Percentiles rank a stretch among this genome's conserved stretches.
These are phyloP conservation scores for Eumaeus atala DNA, from an alignment of 1,140 invertebrate species.

Conservation along the genomic window DNA sequence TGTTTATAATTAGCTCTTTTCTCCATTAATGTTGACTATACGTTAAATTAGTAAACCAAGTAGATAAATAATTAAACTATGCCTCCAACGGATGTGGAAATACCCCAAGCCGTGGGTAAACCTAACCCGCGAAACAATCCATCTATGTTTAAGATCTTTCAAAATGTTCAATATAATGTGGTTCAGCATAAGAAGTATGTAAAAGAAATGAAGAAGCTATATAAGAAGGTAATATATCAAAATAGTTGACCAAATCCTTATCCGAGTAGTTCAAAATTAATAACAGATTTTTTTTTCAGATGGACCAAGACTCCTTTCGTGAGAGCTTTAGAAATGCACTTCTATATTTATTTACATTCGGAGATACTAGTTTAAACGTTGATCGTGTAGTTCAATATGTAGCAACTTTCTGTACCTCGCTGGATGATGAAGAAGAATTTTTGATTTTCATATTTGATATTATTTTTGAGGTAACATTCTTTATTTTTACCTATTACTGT, in stretches of 20 bases:
- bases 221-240: conserved; percentile 68
- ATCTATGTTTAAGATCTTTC: conserved; percentile 74
- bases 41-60: too few species aligned
- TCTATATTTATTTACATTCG: conserved; percentile 74
- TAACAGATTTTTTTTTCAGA: conserved; percentile 41
- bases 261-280: background rate
- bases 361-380: conserved; percentile 78
- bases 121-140: conserved; percentile 63
- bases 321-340: conserved; percentile 74
- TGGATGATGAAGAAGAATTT: conserved; percentile 74
- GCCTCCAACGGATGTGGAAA: conserved; percentile 42
- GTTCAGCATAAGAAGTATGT: conserved; percentile 77
- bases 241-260: too few species aligned
- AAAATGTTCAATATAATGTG: conserved; percentile 76
- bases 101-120: conserved; percentile 31
- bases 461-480: conserved; percentile 67
- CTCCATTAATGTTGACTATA: too few species aligned
- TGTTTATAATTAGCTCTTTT: too few species aligned
- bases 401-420: conserved; percentile 77
- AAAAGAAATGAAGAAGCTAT: conserved; percentile 76
- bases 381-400: conserved; percentile 79
- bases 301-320: conserved; percentile 68
- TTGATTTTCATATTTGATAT: conserved; percentile 73
- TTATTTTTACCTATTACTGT: conserved; percentile 11
- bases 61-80: conserved; percentile 27